Percentiles rank a stretch among this genome's conserved stretches.
These are phyloP conservation scores for Borostomias antarcticus DNA, from an alignment of 2,797 vertebrate species.

Conservation along the genomic window DNA sequence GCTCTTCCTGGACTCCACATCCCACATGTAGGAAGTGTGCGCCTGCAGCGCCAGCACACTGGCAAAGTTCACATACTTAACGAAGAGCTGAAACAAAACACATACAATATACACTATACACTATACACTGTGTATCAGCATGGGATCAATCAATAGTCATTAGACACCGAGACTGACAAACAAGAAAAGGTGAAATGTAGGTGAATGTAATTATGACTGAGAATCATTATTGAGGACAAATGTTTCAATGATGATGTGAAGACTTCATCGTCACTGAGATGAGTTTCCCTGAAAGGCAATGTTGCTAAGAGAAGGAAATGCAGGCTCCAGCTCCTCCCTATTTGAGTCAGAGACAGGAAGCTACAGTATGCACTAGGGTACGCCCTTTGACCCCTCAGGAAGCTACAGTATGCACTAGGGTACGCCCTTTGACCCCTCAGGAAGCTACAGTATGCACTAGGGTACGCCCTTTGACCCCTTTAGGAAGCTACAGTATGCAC, in stretches of 20 bases:
- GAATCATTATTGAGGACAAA: neutral
- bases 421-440: neutral
- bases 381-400: neutral
- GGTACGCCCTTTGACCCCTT: no score
- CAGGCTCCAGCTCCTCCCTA: neutral
- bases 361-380: neutral
- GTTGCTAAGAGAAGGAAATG: neutral
- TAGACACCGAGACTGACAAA: neutral
- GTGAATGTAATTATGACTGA: no score
- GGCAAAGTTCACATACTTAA: constrained; percentile 90
- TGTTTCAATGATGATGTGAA: no score
- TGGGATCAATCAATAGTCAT: neutral
- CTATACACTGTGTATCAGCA: constrained; percentile 29
- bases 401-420: no score
- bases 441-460: neutral
- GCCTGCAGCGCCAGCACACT: constrained; percentile 80
- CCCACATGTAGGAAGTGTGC: constrained; percentile 84
- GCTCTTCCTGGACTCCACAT: constrained; percentile 90
- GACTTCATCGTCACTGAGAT: neutral
- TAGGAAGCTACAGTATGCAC: neutral
- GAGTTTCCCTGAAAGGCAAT: neutral
- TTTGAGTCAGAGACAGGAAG: neutral
- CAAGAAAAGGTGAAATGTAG: no score
- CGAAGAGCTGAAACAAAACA: constrained; percentile 84
- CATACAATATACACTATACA: no score